Evolutionary conservation across 2,113 vertebrate genomes (phyloP), one percentile per base, ranked within the genome.

Genomic region (Acanthochromis polyacanthus): DNA sequence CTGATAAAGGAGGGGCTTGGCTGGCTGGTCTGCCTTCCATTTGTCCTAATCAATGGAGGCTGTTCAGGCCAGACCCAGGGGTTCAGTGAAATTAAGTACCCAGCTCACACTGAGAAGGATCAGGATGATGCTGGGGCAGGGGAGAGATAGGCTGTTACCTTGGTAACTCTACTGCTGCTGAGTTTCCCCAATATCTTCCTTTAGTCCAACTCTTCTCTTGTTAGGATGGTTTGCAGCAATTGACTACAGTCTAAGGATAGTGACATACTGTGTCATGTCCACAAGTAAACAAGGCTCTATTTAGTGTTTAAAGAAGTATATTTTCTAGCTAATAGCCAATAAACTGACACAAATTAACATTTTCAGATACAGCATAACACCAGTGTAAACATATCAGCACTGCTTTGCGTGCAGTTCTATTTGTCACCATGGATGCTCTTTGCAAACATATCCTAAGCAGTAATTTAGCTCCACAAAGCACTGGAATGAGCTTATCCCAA

Each of bases 21-120:
- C 83, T 84, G 81, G 77, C 86, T 79, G 84, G 22, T 86, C 87
- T 81, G 60, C 79, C 90, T 85, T 64, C 87, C 88, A 93, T 94
- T 94, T 93, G 94, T 94, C 85, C 91, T 89, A 92, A 95, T 95
- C 95, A 94, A 94, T 95, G 93, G 89, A 88, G 88, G 91, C 89
- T 92, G 92, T 92, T 93, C 90, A 93, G 92, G 75, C 55, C 89
- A 89, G 89, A 93, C 91, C 93, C 90, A 8, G 86, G 92, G 92
- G 91, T 93, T 94, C 92, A 91, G 86, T 66, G 84, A 94, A 93
- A 94, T 94, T 88, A 94, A 94, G 92, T 88, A 88, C 91, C 89
- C 90, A 66, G 91, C 92, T 93, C 85, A 88, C 91, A 92, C 88
- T 85, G 87, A 66, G 69, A 77, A 73, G 87, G 89, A 87, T 76